Evolutionary conservation across 2,888 invertebrate species (phyloP), one percentile per base, ranked within the genome.

Genomic region (Drosophila stalkeri): DNA sequence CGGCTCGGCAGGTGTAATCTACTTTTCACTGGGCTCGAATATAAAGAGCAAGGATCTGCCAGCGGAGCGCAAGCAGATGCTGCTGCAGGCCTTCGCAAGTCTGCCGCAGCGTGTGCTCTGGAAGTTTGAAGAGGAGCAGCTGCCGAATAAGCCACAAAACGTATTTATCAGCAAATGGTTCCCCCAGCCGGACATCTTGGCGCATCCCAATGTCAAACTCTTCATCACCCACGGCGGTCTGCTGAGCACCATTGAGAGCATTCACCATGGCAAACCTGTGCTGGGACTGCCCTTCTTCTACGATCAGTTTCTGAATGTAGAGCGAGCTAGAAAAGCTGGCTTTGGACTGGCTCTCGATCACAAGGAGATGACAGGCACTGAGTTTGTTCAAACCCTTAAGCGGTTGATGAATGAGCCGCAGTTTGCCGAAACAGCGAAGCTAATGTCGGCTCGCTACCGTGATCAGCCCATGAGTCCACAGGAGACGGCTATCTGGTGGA

Each of bases 251-350:
- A 93, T 91, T 0, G 94, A 94, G 82, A 92, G 93, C 8, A 86
- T 94, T 23, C 92, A 93, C 59, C 92, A 93, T 77, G 94, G 94
- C n/a, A 93, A 93, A 14, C 94, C 94, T 0, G 82, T 94, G 2
- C 77, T 94, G 6, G 94, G 93, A 0, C 91, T 94, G 62, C 94
- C 94, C 1, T 88, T 94, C 49, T 93, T 93, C 64, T 93, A 91
- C 11, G 94, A 94, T 83, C 94, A 94, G 83, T 91, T 93, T 46
- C 74, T 93, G 20, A 94, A 94, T 76, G 93, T 94, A 66, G 91
- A 86, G 4, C 91, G 92, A 18, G 93, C 94, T 0, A 92, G 87
- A 41, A 75, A 82, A 1, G 82, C 90, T 2, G 94, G 94, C 3
- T 93, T 90, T 75, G 94, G 93, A 0, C 64, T 93, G 20, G 84